Evolutionary conservation across 2,888 invertebrate genomes (phyloP).

Genomic region (Auanema sp.): DNA sequence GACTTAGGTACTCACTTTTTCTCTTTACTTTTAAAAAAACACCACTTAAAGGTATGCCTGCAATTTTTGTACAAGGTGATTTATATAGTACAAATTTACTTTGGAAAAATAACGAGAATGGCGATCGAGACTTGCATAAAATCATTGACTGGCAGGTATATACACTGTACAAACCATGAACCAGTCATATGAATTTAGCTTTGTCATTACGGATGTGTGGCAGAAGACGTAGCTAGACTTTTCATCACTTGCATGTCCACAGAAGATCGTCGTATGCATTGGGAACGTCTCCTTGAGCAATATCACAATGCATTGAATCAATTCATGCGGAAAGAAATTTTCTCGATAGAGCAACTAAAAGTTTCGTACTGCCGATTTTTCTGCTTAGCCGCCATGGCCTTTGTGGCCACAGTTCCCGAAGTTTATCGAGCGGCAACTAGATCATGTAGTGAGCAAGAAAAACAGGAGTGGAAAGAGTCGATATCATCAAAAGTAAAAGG

Average conservation of each 20-base stretch:
- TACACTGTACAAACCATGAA: neutral
- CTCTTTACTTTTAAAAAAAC: neutral
- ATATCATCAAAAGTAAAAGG: constrained; percentile 18
- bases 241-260: constrained; percentile 16
- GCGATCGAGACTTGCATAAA: constrained; percentile 18
- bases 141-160: constrained; percentile 24
- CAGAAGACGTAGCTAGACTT: constrained; percentile 21
- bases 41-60: constrained; percentile 13
- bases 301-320: constrained; percentile 9
- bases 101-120: constrained; percentile 22
- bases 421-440: constrained; percentile 13
- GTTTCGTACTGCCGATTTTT: constrained; percentile 16
- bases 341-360: constrained; percentile 15
- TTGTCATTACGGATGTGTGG: constrained; percentile 23
- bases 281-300: constrained; percentile 11
- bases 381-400: constrained; percentile 18
- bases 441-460: constrained; percentile 15
- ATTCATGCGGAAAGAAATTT: constrained; percentile 6
- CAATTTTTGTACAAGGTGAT: constrained; percentile 21
- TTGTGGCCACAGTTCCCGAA: constrained; percentile 20
- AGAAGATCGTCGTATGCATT: constrained; percentile 12
- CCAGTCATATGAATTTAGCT: constrained; percentile 3
- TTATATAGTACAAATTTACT: constrained; percentile 22
- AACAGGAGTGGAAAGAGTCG: constrained; percentile 1
- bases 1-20: constrained; percentile 10